These are phyloP conservation scores for Chromoteleia sp. DNA, from an alignment of 2,888 invertebrate species.

Conservation along the genomic window DNA sequence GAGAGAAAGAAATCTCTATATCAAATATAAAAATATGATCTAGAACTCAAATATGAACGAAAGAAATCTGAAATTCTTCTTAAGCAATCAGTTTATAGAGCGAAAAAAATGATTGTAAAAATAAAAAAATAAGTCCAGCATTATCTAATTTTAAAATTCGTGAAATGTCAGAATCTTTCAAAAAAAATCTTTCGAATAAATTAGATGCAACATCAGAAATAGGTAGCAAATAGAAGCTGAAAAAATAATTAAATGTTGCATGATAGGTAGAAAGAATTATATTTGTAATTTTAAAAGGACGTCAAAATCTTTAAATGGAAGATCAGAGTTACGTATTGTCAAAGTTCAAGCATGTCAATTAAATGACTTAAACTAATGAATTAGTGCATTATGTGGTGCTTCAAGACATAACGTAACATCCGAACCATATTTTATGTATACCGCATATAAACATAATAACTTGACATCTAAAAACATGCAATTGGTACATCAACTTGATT, in stretches of 20 bases:
- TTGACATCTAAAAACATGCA: neutral
- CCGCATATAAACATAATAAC: neutral
- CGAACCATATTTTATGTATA: conserved; percentile 15
- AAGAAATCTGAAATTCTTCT: too few species aligned
- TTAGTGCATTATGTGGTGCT: conserved; percentile 8
- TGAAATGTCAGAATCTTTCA: neutral
- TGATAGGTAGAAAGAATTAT: conserved; percentile 9
- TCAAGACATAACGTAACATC: conserved; percentile 20
- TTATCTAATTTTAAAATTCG: conserved; percentile 13
- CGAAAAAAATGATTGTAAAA: too few species aligned
- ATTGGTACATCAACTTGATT: conserved; percentile 3
- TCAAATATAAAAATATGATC: neutral
- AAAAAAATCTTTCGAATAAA: neutral
- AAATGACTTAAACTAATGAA: neutral
- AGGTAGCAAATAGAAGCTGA: neutral
- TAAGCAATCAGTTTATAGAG: neutral
- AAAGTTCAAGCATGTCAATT: conserved; percentile 5
- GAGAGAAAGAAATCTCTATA: neutral
- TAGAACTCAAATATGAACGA: too few species aligned
- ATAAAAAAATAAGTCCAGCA: neutral
- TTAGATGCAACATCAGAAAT: neutral
- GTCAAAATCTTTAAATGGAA: conserved; percentile 14
- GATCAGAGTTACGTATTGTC: too few species aligned
- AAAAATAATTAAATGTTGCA: conserved; percentile 3
- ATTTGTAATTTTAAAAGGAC: conserved; percentile 16